Evolutionary conservation across 1,140 invertebrate species (phyloP), one percentile per base, ranked within the genome.

Genomic region (Meloidogyne exigua): DNA sequence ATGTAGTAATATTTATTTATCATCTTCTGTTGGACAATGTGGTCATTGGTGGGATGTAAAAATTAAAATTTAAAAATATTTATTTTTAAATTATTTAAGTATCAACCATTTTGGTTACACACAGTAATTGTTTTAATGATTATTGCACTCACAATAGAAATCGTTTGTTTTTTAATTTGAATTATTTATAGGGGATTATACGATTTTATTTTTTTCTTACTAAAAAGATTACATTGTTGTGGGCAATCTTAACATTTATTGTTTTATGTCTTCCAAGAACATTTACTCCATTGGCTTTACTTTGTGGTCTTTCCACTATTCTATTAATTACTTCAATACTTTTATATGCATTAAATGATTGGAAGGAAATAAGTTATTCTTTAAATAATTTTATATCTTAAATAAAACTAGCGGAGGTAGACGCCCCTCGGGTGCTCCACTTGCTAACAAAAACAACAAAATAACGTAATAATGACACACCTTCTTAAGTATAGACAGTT

Each of bases 31-130:
- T 32, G 44, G 49, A 26, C 15, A 64, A 2, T 72, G 71, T 28
- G 71, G 71, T n/a, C 49, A 57, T 7, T 72, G 71, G 71, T 72
- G 71, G 71, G 49, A 57, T 32, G 71, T 72, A 62, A 62, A 63
- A 62, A 28, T 28, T 32, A 18, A 12, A n/a, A 9, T 42, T 44
- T 44, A 44, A 44, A 44, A 15, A 44, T 44, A 44, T 15, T 15
- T 15, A 21, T 12, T 9, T 32, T 11, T 26, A 7, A 26, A n/a
- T 26, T 28, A 11, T 36, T 32, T 12, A 49, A 76, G 74, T 49
- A 68, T 49, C 74, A 76, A 68, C 74, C 74, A n/a, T 49, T 44
- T 44, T 76, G 74, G 74, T 68, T 68, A 44, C 64, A 70, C 23
- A 39, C 74, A 26, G 74, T 76, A 26, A 76, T 76, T 26, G 49